Evolutionary conservation across 2,888 invertebrate species (phyloP).

Genomic region (Heliothis peltigera): DNA sequence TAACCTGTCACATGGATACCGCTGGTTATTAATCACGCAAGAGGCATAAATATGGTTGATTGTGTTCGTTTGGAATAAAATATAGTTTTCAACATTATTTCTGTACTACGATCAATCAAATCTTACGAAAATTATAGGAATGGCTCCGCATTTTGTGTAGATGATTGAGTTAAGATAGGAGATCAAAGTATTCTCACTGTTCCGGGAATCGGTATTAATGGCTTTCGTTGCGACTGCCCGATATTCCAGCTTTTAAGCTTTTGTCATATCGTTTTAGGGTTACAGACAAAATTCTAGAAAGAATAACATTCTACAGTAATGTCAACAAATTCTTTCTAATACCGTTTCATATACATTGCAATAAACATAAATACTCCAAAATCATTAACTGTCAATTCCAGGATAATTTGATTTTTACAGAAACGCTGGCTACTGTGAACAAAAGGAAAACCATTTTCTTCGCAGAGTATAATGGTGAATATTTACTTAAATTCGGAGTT

Average conservation of each 20-base stretch:
- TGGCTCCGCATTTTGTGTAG: slow-evolving; percentile 28
- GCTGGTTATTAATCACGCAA: slow-evolving; percentile 79
- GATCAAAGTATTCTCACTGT: slow-evolving; percentile 28
- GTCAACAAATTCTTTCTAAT: too few species aligned
- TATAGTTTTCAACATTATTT: slow-evolving; percentile 35
- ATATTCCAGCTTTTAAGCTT: slow-evolving; percentile 22
- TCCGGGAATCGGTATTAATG: slow-evolving; percentile 19
- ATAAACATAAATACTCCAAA: slow-evolving; percentile 3
- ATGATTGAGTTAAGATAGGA: slow-evolving; percentile 3
- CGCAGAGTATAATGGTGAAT: slow-evolving; percentile 32
- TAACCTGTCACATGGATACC: slow-evolving; percentile 73
- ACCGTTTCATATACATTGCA: background rate
- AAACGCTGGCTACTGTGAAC: slow-evolving; percentile 21
- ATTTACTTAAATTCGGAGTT: slow-evolving; percentile 45
- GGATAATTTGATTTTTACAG: slow-evolving; percentile 46
- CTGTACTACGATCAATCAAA: slow-evolving; percentile 18
- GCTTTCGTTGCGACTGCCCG: slow-evolving; percentile 17
- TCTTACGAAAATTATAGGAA: slow-evolving; percentile 22
- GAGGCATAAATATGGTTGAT: slow-evolving; percentile 51
- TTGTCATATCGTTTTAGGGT: slow-evolving; percentile 7
- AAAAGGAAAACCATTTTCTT: slow-evolving; percentile 39
- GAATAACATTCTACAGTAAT: too few species aligned
- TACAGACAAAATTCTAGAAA: too few species aligned
- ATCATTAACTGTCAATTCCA: slow-evolving; percentile 48
- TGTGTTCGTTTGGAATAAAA: slow-evolving; percentile 44